phyloP scores from a whole-genome alignment of 2,113 vertebrate species.

The Pavo muticus region DNA sequence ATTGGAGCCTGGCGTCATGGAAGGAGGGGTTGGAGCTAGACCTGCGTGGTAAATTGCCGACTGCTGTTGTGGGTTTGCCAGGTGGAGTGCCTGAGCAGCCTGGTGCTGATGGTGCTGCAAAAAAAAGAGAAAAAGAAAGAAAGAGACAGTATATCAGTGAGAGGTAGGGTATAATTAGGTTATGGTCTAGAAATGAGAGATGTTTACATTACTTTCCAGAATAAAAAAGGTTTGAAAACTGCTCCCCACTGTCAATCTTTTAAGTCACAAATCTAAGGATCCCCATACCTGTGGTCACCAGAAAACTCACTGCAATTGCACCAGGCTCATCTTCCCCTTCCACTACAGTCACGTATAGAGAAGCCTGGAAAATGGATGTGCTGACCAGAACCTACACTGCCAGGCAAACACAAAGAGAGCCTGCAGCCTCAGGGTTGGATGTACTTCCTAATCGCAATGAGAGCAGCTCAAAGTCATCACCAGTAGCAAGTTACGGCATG shows the following conservation, averaged over 20 bases:
- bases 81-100: slow-evolving; percentile 93
- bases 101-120: slow-evolving; percentile 91
- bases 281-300: accelerated
- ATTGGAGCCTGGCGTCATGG: slow-evolving; percentile 96
- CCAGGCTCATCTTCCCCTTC: not conserved
- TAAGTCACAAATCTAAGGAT: not conserved
- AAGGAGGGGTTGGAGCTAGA: slow-evolving; percentile 93
- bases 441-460: not conserved
- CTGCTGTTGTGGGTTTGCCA: slow-evolving; percentile 94
- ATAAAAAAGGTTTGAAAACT: not conserved
- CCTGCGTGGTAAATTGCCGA: slow-evolving; percentile 93
- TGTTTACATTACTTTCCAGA: accelerated
- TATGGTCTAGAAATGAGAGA: not conserved
- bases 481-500: not conserved
- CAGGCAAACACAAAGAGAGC: not conserved
- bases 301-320: not conserved
- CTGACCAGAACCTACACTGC: not conserved
- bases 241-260: accelerated
- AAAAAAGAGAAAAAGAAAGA: no score
- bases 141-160: not conserved
- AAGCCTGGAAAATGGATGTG: not conserved
- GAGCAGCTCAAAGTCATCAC: not conserved
- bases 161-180: not conserved
- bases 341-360: not conserved
- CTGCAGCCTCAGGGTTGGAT: not conserved